These are phyloP conservation scores for Drosophila arawakana DNA, from an alignment of 1,140 invertebrate species.

Conservation along the genomic window DNA sequence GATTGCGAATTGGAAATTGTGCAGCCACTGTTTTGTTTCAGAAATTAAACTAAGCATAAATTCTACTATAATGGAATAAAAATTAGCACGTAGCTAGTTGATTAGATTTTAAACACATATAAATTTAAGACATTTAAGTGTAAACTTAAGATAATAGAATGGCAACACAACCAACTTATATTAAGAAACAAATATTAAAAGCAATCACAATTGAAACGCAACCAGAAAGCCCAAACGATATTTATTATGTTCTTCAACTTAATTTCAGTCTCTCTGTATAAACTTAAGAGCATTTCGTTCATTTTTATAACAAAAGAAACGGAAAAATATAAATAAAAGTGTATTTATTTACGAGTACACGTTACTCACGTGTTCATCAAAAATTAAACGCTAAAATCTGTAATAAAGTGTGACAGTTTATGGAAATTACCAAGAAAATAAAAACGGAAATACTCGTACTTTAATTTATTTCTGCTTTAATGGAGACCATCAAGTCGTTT, in stretches of 20 bases:
- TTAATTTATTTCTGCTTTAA: constrained; percentile 23
- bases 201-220: constrained; percentile 23
- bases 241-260: constrained; percentile 20
- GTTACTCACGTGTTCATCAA: constrained; percentile 30
- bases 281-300: constrained; percentile 37
- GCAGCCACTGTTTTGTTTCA: constrained; percentile 63
- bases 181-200: constrained; percentile 17
- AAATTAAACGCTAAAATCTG: constrained; percentile 55
- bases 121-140: constrained; percentile 41
- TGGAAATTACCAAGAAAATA: constrained; percentile 35
- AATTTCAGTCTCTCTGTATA: constrained; percentile 10
- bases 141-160: constrained; percentile 14
- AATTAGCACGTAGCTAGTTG: constrained; percentile 71
- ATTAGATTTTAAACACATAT: constrained; percentile 69
- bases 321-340: constrained; percentile 23
- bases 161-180: constrained; percentile 10
- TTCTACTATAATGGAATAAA: constrained; percentile 10
- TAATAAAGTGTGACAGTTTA: constrained; percentile 77
- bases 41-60: constrained; percentile 26
- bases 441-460: constrained; percentile 2
- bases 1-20: constrained; percentile 69
- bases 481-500: constrained; percentile 32
- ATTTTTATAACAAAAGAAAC: constrained; percentile 48
- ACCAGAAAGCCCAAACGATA: constrained; percentile 50
- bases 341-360: constrained; percentile 48